Conservation (phyloP, 2,888 invertebrate species). For the Abrostola tripartita region DNA sequence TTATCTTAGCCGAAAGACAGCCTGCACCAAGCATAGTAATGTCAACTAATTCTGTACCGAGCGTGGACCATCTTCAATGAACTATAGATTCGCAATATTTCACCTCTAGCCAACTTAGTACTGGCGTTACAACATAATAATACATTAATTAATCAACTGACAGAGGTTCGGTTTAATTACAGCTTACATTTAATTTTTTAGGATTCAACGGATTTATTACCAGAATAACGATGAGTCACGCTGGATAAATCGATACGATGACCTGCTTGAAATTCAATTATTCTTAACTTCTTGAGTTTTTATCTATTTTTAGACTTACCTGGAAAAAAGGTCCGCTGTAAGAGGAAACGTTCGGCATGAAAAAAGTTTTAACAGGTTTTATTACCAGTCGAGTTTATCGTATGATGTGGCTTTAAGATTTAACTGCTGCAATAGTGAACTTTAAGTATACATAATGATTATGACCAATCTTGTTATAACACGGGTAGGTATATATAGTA, state of each 20-base stretch:
- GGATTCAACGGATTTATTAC: constrained; percentile 14
- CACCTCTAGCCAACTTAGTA: not conserved
- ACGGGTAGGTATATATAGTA: too few relatives aligned
- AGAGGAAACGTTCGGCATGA: constrained; percentile 9
- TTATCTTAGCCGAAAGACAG: too few relatives aligned
- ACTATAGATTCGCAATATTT: too few relatives aligned
- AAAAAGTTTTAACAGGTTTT: not conserved
- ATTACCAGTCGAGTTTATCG: not conserved
- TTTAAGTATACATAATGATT: too few relatives aligned
- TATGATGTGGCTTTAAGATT: not conserved
- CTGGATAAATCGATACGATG: constrained; percentile 41
- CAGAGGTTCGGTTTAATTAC: constrained; percentile 13
- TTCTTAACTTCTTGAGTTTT: constrained; percentile 20
- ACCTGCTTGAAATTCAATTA: constrained; percentile 44
- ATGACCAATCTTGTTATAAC: too few relatives aligned
- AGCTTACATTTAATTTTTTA: constrained; percentile 37
- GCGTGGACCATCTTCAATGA: too few relatives aligned
- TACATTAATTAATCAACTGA: constrained; percentile 29
- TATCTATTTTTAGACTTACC: constrained; percentile 35
- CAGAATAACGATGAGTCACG: constrained; percentile 48
- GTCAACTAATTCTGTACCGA: too few relatives aligned
- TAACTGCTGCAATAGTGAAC: not conserved
- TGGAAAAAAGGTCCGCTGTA: constrained; percentile 28
- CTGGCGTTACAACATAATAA: constrained; percentile 2
- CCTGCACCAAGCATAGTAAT: too few relatives aligned